These are phyloP conservation scores for Saguinus imperator DNA, from an alignment of 2,113 vertebrate species.

Conservation along the genomic window DNA sequence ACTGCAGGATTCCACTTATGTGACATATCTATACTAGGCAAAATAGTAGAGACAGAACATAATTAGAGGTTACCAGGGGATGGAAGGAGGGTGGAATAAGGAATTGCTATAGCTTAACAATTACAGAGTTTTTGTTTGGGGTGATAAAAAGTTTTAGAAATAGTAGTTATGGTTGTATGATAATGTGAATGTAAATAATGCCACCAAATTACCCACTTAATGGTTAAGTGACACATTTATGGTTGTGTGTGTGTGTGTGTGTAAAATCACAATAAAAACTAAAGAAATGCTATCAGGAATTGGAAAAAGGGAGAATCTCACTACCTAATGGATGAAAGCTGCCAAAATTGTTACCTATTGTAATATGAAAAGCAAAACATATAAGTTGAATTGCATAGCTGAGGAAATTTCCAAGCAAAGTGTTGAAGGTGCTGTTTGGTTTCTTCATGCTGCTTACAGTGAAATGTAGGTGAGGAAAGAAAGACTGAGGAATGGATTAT, in stretches of 20 bases:
- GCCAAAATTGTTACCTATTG: background rate
- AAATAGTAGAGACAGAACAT: background rate
- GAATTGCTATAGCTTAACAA: background rate
- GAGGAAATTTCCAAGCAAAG: background rate
- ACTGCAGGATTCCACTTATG: background rate
- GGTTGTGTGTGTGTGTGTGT: background rate
- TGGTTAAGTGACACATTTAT: background rate
- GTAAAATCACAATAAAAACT: background rate
- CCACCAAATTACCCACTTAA: background rate
- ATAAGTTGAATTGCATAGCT: accelerated
- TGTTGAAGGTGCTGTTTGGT: background rate
- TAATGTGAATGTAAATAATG: background rate
- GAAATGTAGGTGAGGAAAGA: background rate
- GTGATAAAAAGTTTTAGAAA: background rate
- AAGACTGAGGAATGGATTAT: background rate
- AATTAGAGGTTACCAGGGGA: background rate
- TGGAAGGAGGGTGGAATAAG: background rate
- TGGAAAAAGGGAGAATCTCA: background rate
- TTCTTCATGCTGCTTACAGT: background rate
- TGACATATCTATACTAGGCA: background rate
- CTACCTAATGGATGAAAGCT: background rate
- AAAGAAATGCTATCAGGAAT: background rate
- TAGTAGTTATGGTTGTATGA: background rate
- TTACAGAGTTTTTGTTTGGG: background rate
- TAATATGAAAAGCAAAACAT: background rate